Conservation (phyloP, 2,113 vertebrate genomes). For the Vireo altiloquus region DNA sequence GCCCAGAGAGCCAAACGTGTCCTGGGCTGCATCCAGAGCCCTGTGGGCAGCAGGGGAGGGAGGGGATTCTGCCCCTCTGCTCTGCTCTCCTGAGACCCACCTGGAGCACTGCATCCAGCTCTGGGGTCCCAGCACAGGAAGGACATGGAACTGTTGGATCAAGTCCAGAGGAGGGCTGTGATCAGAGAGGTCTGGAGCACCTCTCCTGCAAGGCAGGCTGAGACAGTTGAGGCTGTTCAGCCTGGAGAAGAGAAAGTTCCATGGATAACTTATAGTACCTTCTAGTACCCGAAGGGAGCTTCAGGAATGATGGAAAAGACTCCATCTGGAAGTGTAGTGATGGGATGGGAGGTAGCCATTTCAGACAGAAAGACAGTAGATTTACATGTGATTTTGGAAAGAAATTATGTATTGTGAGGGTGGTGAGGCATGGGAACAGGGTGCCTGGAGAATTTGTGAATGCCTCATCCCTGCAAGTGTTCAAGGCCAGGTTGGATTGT, state of each 20-base stretch:
- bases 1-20: not conserved
- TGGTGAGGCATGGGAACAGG: not conserved
- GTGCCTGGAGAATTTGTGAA: not conserved
- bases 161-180: rapidly evolving
- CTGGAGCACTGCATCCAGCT: not conserved
- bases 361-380: not conserved
- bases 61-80: not conserved
- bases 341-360: rapidly evolving
- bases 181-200: not conserved
- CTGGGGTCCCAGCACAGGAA: not conserved
- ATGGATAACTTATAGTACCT: not conserved
- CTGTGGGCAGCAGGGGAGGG: not conserved
- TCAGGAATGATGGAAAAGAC: not conserved
- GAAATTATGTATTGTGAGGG: not conserved
- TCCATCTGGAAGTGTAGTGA: too few species aligned
- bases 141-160: not conserved
- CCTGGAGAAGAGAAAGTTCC: not conserved
- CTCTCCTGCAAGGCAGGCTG: not conserved
- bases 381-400: not conserved
- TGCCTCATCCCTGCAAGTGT: not conserved
- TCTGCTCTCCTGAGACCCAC: not conserved
- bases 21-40: not conserved
- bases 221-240: not conserved
- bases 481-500: not conserved
- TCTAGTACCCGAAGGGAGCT: not conserved